Evolutionary conservation across 2,888 invertebrate genomes (phyloP).

Genomic region (Antheraea yamamai): DNA sequence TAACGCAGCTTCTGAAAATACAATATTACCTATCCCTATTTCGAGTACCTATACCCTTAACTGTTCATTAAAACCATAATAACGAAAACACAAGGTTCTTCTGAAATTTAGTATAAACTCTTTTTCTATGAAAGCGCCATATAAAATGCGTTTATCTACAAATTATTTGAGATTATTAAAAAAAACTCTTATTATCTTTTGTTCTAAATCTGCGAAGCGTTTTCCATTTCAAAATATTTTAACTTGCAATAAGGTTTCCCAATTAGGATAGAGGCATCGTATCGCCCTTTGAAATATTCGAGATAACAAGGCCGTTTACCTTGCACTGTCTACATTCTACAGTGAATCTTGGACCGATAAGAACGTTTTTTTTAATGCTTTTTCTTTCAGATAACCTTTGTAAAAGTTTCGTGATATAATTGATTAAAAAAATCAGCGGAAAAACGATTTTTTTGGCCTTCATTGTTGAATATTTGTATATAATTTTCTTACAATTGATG

Average conservation of each 20-base stretch:
- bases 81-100: not conserved
- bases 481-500: too few species aligned
- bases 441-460: too few species aligned
- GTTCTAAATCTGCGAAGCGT: not conserved
- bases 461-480: too few species aligned
- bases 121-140: too few species aligned
- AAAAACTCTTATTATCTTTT: not conserved
- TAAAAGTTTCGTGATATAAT: not conserved
- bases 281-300: not conserved
- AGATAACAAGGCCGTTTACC: constrained; percentile 1
- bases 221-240: not conserved
- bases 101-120: too few species aligned
- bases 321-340: not conserved
- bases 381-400: not conserved
- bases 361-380: not conserved
- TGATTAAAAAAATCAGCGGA: too few species aligned
- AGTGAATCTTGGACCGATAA: not conserved
- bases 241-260: not conserved
- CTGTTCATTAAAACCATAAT: too few species aligned
- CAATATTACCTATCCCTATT: too few species aligned
- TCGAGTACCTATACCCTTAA: too few species aligned
- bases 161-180: not conserved
- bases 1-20: too few species aligned
- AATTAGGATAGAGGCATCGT: not conserved
- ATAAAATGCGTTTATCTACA: too few species aligned